Percentiles rank a stretch among this genome's conserved stretches.
These are phyloP conservation scores for Dicaeum eximium DNA, from an alignment of 2,113 vertebrate genomes.

Conservation along the genomic window DNA sequence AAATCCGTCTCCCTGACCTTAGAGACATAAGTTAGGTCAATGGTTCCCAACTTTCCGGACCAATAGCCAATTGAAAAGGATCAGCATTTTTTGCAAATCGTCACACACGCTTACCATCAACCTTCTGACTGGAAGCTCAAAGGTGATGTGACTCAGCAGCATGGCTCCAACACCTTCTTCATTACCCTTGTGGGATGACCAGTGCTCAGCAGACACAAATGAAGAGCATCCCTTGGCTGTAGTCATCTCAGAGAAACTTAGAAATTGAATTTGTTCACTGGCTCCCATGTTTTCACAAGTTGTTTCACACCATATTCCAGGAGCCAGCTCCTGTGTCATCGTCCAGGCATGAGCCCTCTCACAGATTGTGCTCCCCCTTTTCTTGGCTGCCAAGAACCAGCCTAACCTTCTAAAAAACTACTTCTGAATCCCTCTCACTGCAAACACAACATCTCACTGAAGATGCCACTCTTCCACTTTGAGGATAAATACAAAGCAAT, in stretches of 20 bases:
- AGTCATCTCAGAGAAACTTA: neutral
- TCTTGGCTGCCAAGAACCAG: neutral
- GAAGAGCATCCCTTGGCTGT: neutral
- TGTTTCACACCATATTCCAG: neutral
- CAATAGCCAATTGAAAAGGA: neutral
- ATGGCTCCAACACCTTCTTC: neutral
- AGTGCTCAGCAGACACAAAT: neutral
- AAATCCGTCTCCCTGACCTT: neutral
- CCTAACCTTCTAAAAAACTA: neutral
- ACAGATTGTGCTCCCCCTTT: neutral
- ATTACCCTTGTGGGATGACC: neutral
- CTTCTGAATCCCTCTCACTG: neutral
- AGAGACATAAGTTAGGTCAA: neutral
- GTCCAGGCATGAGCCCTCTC: accelerated
- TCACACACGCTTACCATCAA: neutral
- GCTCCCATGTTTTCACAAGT: neutral
- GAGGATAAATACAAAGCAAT: neutral
- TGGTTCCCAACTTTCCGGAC: constrained; percentile 30
- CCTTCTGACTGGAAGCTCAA: neutral
- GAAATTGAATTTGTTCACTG: neutral
- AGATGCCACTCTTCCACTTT: neutral
- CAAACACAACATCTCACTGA: neutral
- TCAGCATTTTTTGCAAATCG: neutral
- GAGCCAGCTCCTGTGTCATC: neutral
- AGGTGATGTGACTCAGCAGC: constrained; percentile 27